Conservation (phyloP, 2,797 vertebrate species). For the Dromococcyx pavoninus region DNA sequence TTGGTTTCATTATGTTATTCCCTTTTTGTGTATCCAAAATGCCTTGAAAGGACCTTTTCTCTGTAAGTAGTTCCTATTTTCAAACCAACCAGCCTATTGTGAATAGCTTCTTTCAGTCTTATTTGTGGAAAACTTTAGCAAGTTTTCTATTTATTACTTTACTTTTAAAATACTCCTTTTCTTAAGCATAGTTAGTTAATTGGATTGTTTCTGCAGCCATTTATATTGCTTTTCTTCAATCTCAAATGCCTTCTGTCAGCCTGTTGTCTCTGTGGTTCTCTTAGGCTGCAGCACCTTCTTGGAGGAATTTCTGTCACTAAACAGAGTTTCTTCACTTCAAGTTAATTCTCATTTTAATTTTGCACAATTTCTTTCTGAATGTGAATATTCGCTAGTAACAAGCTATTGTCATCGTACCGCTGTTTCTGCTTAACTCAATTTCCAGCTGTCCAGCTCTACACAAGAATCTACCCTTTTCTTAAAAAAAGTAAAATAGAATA, state of each 20-base stretch:
- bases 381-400: slow-evolving; percentile 32
- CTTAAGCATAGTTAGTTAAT: not conserved
- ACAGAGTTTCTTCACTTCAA: not conserved
- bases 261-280: not conserved
- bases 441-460: slow-evolving; percentile 1
- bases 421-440: slow-evolving; percentile 32
- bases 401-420: not conserved
- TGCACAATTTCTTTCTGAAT: slow-evolving; percentile 48
- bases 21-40: not conserved
- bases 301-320: not conserved
- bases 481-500: not conserved
- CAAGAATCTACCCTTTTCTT: not conserved
- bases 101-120: not conserved
- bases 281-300: not conserved
- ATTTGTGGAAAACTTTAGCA: not conserved
- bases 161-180: not conserved
- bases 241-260: not conserved
- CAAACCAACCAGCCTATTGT: not conserved
- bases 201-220: not conserved
- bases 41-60: not conserved
- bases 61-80: not conserved
- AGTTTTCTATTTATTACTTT: not conserved
- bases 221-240: not conserved
- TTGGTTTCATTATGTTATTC: not conserved
- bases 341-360: slow-evolving; percentile 56